Conservation (phyloP, 2,113 vertebrate species). For the Sander vitreus region DNA sequence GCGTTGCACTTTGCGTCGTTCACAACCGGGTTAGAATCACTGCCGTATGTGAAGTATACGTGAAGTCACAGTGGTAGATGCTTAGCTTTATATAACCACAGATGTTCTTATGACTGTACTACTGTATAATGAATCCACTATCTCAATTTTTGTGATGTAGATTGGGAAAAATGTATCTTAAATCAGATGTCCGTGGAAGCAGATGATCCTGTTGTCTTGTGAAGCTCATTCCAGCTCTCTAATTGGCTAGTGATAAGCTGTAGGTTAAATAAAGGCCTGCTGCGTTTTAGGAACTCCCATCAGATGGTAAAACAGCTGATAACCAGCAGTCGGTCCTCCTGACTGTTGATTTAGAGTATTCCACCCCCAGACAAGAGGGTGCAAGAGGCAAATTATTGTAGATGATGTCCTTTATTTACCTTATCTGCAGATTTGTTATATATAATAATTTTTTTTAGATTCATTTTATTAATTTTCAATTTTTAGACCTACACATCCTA, state of each 20-base stretch:
- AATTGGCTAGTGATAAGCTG: background rate
- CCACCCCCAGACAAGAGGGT: background rate
- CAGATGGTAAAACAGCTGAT: background rate
- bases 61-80: conserved; percentile 28
- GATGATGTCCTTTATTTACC: background rate
- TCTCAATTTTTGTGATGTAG: conserved; percentile 19
- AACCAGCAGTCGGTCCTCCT: background rate
- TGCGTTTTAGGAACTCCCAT: background rate
- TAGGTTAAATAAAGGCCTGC: background rate
- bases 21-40: conserved; percentile 35
- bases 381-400: background rate
- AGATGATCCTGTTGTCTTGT: conserved; percentile 5
- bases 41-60: conserved; percentile 28
- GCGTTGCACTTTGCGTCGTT: conserved; percentile 67
- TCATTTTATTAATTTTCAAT: background rate
- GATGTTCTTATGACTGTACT: conserved; percentile 42
- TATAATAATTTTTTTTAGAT: too few species aligned
- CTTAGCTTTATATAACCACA: conserved; percentile 36
- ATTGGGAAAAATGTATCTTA: conserved; percentile 7
- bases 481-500: too few species aligned
- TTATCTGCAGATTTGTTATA: background rate
- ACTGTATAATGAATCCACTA: conserved; percentile 24
- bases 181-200: conserved; percentile 8
- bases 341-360: background rate
- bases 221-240: conserved; percentile 12